Evolutionary conservation across 2,888 invertebrate genomes (phyloP).

Genomic region (Pandemis corylana): DNA sequence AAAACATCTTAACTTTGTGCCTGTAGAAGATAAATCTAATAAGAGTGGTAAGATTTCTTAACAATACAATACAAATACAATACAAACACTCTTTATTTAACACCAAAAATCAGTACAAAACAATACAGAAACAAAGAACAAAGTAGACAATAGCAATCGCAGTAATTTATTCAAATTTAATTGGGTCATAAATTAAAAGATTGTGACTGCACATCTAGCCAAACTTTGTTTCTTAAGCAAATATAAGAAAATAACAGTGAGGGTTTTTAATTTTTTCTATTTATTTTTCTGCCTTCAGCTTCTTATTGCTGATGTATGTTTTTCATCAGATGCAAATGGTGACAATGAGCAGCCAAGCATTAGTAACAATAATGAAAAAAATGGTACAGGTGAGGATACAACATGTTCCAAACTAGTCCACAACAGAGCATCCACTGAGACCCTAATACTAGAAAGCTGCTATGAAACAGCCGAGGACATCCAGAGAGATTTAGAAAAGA

Average conservation of each 20-base stretch:
- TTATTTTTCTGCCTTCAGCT: too few relatives aligned
- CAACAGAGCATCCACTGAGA: slow-evolving; percentile 73
- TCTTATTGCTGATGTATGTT: slow-evolving; percentile 23
- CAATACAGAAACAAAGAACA: too few relatives aligned
- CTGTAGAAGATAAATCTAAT: slow-evolving; percentile 57
- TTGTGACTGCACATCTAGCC: too few relatives aligned
- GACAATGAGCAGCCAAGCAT: slow-evolving; percentile 53
- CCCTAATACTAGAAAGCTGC: slow-evolving; percentile 66
- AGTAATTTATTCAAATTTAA: too few relatives aligned
- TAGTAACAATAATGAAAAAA: slow-evolving; percentile 57
- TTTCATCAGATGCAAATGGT: slow-evolving; percentile 56
- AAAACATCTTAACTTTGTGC: slow-evolving; percentile 62
- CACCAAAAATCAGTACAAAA: too few relatives aligned
- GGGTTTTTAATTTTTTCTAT: too few relatives aligned
- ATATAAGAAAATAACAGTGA: too few relatives aligned
- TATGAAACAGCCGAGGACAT: slow-evolving; percentile 68
- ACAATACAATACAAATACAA: too few relatives aligned
- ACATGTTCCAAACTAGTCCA: slow-evolving; percentile 62
- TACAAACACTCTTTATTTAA: too few relatives aligned
- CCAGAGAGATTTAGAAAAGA: slow-evolving; percentile 57
- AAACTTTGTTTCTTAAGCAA: too few relatives aligned
- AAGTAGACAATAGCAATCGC: too few relatives aligned
- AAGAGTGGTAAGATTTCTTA: slow-evolving; percentile 55
- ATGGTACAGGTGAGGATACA: slow-evolving; percentile 69
- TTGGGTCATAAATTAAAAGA: too few relatives aligned